Conservation (phyloP, 2,888 invertebrate genomes). For the Silvanus unidentatus region DNA sequence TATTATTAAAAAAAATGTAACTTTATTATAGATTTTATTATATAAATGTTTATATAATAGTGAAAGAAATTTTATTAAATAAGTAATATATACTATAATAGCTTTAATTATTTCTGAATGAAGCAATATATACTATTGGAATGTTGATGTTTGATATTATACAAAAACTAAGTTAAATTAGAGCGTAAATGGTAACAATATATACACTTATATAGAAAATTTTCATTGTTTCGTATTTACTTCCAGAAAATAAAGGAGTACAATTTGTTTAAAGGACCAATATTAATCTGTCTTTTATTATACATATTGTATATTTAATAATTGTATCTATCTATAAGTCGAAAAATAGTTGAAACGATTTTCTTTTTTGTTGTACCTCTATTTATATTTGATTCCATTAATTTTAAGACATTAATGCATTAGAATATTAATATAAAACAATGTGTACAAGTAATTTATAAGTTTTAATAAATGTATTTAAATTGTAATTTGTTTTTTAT, state of each 20-base stretch:
- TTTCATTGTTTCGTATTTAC: slow-evolving; percentile 8
- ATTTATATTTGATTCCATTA: slow-evolving; percentile 25
- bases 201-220: neutral
- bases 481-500: too few relatives aligned
- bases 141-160: slow-evolving; percentile 2
- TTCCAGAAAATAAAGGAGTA: slow-evolving; percentile 24
- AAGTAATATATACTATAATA: neutral
- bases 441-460: slow-evolving; percentile 26
- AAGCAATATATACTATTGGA: slow-evolving; percentile 1
- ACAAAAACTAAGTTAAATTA: neutral
- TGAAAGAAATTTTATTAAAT: neutral
- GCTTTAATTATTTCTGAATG: slow-evolving; percentile 4
- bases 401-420: slow-evolving; percentile 22
- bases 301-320: slow-evolving; percentile 15
- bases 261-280: slow-evolving; percentile 37
- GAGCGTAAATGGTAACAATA: neutral
- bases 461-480: slow-evolving; percentile 34
- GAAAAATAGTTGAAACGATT: slow-evolving; percentile 25
- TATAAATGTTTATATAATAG: slow-evolving; percentile 1
- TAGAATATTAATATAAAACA: slow-evolving; percentile 18
- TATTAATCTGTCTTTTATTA: slow-evolving; percentile 21
- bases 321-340: too few relatives aligned
- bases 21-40: neutral
- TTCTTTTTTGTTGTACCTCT: slow-evolving; percentile 12
- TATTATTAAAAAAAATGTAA: neutral